Evolutionary conservation across 2,797 vertebrate species (phyloP).

Genomic region (Cynodonichthys magdalenae): DNA sequence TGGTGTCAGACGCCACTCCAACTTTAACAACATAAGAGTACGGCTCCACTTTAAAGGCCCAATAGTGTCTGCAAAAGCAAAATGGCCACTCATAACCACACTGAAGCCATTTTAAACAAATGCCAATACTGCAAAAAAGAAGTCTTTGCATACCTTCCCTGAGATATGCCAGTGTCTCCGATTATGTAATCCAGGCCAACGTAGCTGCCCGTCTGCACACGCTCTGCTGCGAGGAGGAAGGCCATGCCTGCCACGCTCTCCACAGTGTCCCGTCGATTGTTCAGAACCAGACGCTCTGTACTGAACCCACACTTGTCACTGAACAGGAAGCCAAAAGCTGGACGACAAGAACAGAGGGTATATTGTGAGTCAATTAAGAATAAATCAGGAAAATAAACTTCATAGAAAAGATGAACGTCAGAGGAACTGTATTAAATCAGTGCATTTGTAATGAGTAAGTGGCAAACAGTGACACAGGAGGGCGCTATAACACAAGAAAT

Average conservation of each 20-base stretch:
- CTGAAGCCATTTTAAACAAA: not conserved
- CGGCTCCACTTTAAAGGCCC: conserved; percentile 92
- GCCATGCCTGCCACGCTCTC: conserved; percentile 92
- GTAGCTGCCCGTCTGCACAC: conserved; percentile 92
- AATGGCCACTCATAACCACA: not conserved
- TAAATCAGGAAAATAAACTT: no score
- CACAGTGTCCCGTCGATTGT: conserved; percentile 86
- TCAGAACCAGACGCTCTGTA: conserved; percentile 87
- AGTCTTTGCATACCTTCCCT: conserved; percentile 78
- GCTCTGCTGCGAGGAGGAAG: conserved; percentile 88
- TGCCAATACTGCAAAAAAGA: not conserved
- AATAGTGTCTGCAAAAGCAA: conserved; percentile 85
- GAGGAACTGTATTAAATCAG: not conserved
- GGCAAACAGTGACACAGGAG: conserved; percentile 53
- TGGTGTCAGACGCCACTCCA: conserved; percentile 91
- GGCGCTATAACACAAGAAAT: conserved; percentile 45
- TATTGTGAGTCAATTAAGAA: not conserved
- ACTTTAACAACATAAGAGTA: conserved; percentile 94
- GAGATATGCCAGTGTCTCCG: conserved; percentile 90
- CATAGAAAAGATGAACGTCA: conserved; percentile 54
- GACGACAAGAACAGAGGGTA: not conserved
- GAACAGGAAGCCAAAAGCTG: conserved; percentile 95
- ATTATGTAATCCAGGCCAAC: conserved; percentile 93
- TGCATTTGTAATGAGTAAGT: not conserved
- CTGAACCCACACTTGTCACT: conserved; percentile 96